A percentile compares a stretch with the other conserved stretches of the same genome.
phyloP scores from a whole-genome alignment of 1,140 invertebrate genomes.

The Magallana gigas region DNA sequence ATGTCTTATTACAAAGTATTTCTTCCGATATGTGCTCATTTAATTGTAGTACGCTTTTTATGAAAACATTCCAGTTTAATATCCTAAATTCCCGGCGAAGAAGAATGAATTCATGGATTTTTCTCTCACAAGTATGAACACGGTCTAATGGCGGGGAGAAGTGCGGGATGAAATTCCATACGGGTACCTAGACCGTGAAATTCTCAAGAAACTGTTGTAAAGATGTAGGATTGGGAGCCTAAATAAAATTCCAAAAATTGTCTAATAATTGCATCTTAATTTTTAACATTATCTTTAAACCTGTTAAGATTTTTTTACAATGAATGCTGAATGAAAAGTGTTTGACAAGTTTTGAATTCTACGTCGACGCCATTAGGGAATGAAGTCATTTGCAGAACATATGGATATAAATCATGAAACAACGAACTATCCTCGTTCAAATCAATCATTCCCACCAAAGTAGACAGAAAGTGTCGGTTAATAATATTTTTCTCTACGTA shows the following conservation, averaged over 20 bases:
- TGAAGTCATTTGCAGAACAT: neutral
- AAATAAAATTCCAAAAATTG: neutral
- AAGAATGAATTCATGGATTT: too few relatives aligned
- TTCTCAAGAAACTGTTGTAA: neutral
- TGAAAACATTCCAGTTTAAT: too few relatives aligned
- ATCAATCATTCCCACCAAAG: neutral
- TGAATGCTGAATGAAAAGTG: neutral
- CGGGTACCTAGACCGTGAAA: conserved; percentile 18
- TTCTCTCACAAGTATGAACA: neutral
- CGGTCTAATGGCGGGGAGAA: neutral
- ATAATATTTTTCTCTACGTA: conserved; percentile 15
- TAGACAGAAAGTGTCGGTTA: neutral
- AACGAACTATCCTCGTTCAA: neutral
- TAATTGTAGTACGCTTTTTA: too few relatives aligned
- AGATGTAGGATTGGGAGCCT: neutral
- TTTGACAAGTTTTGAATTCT: neutral
- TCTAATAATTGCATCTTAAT: conserved; percentile 8
- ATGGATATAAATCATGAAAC: neutral
- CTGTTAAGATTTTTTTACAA: neutral
- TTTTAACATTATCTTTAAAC: conserved; percentile 14
- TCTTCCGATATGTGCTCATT: too few relatives aligned
- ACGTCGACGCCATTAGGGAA: neutral
- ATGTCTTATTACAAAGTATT: too few relatives aligned
- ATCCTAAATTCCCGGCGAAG: too few relatives aligned
- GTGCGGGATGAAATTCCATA: conserved; percentile 17